Percentiles rank a stretch among this genome's conserved stretches.
phyloP scores from a whole-genome alignment of 2,797 vertebrate genomes.

The Spondyliosoma cantharus region DNA sequence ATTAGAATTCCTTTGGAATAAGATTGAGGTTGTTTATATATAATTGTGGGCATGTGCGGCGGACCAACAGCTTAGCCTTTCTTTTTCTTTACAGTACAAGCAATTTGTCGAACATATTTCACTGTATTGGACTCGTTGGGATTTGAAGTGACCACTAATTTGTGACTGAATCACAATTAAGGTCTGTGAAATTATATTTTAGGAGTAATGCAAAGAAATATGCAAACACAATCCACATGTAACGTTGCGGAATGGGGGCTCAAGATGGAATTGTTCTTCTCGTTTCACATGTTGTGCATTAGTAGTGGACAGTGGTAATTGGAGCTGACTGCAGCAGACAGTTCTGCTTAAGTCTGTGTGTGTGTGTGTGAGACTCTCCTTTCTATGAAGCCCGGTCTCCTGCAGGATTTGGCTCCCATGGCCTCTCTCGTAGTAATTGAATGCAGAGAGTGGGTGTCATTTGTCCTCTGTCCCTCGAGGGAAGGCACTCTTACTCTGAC shows the following conservation, averaged over 20 bases:
- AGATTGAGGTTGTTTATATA: slow-evolving; percentile 45
- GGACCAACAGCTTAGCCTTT: slow-evolving; percentile 37
- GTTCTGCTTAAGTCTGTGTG: slow-evolving; percentile 74
- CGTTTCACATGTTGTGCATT: slow-evolving; percentile 80
- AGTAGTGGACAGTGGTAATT: slow-evolving; percentile 79
- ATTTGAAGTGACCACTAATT: slow-evolving; percentile 64
- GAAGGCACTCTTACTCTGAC: slow-evolving; percentile 77
- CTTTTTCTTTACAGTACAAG: slow-evolving; percentile 26
- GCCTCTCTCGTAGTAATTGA: slow-evolving; percentile 79
- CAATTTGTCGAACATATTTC: slow-evolving; percentile 64
- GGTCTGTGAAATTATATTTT: slow-evolving; percentile 65
- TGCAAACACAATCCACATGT: slow-evolving; percentile 69
- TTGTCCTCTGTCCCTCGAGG: slow-evolving; percentile 81
- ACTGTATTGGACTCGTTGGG: slow-evolving; percentile 33
- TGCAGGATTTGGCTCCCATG: slow-evolving; percentile 76
- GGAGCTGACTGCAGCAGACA: slow-evolving; percentile 81
- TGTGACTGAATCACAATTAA: slow-evolving; percentile 60
- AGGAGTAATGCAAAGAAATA: slow-evolving; percentile 53
- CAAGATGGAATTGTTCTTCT: slow-evolving; percentile 71
- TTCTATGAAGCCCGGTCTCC: slow-evolving; percentile 61
- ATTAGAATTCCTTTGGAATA: slow-evolving; percentile 46
- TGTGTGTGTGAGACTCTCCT: slow-evolving; percentile 50
- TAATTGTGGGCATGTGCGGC: slow-evolving; percentile 52
- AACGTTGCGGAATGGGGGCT: slow-evolving; percentile 48
- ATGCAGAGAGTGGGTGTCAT: slow-evolving; percentile 82